Evolutionary conservation across 2,797 vertebrate genomes (phyloP), one percentile per base, ranked within the genome.

Genomic region (Chrysolophus pictus): DNA sequence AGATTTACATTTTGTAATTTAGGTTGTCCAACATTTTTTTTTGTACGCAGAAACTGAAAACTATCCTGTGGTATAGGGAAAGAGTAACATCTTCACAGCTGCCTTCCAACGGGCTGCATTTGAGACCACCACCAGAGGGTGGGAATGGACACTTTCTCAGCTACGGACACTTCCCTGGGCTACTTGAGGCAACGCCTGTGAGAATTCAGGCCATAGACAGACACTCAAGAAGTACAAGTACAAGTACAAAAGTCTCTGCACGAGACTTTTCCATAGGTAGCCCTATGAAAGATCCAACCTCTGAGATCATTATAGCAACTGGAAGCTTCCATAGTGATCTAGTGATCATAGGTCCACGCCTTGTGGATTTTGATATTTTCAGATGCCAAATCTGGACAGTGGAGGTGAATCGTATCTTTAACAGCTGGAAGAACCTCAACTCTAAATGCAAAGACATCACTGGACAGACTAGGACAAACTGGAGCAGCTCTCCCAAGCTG

Each of bases 261-360:
- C 26, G 47, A 80, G 22, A 4, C 37, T 87, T 83, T 76, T 9
- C 11, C 51, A 1, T 11, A 28, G 18, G 6, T 51, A 21, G 79
- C 53, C 3, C 59, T 83, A 13, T 2, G 4, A 80, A 90, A 28
- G 28, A 56, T 49, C 9, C 46, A 77, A 49, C 55, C 80, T 12
- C 24, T 13, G 63, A 14, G 26, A 35, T 11, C 10, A 29, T 29
- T 71, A 17, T 0, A 85, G 65, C 29, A 89, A 12, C 39, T 80
- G 56, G 33, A 82, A 89, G 55, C 6, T 46, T 87, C 33, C 8
- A 15, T 5, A 35, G 18, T 22, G 10, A 31, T 18, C 21, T 5
- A 39, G 18, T 22, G 10, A 31, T 18, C 21, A 21, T 11, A 8
- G 5, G 5, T 63, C 29, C 5, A 5, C 4, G 13, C 7, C 2